Evolutionary conservation across 2,888 invertebrate genomes (phyloP), one percentile per base, ranked within the genome.

Genomic region (Hylaea fasciaria): DNA sequence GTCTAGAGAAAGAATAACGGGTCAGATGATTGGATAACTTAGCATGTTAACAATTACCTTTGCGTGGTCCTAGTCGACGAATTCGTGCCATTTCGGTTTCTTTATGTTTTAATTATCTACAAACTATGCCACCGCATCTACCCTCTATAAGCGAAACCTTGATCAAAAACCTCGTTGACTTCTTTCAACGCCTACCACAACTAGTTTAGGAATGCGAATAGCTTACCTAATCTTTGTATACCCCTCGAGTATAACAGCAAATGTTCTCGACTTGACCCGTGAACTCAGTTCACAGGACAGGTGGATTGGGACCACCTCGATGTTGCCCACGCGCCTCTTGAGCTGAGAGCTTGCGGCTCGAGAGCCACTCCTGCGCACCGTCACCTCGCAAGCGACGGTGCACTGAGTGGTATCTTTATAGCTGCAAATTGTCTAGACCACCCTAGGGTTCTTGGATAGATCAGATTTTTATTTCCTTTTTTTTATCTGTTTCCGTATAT

Each of bases 321-420:
- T 57, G 76, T 47, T 47, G 73, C 79, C 79, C 80, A 80, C 80
- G 77, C 78, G 68, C 57, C 68, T 63, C 70, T 76, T 57, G 64
- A 60, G 62, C 72, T 43, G 52, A 77, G 76, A 60, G 61, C 54
- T 64, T 52, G 37, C 2, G 37, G 2, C 22, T 22, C 5, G 63
- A 64, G 65, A 54, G 62, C 61, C 61, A 61, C 64, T 64, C 46
- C 17, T 53, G 50, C n/a, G 28, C 44, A 68, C 16, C 7, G 16
- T 35, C 52, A 13, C 16, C 39, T 28, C 22, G n/a, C 57, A 48
- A 32, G 39, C 2, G 17, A 44, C 48, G 41, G 22, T 17, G 39
- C 37, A 12, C 13, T 41, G 5, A 14, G 9, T 37, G 41, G 28
- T 29, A 32, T 28, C 14, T 48, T 43, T 47, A 3, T 32, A 46